Evolutionary conservation across 2,888 invertebrate genomes (phyloP).

Genomic region (Amblyteles armatorius): DNA sequence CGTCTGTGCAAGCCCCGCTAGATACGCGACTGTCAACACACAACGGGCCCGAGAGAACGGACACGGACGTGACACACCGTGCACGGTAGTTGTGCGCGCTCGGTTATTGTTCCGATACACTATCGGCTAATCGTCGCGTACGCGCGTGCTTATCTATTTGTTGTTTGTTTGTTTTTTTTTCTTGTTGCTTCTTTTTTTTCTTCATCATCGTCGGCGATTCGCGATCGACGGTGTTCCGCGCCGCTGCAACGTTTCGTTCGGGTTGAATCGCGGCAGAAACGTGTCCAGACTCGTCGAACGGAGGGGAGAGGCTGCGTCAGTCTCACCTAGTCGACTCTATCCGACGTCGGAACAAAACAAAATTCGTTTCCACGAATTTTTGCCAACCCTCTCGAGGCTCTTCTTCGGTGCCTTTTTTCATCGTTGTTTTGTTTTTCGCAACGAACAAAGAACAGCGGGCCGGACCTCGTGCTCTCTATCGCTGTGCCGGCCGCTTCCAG

Average conservation of each 20-base stretch:
- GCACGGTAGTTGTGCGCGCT: not conserved
- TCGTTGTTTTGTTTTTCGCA: not conserved
- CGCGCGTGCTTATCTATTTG: slow-evolving; percentile 7
- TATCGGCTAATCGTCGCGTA: slow-evolving; percentile 16
- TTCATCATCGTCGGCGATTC: slow-evolving; percentile 7
- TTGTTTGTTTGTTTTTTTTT: no score
- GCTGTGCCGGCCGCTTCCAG: slow-evolving; percentile 39
- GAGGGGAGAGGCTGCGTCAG: not conserved
- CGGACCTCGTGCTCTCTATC: slow-evolving; percentile 32
- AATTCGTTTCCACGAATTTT: not conserved
- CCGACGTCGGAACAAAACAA: not conserved
- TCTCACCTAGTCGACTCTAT: not conserved
- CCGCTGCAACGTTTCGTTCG: not conserved
- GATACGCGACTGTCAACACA: slow-evolving; percentile 8
- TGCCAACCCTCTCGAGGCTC: not conserved
- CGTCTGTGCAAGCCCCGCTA: not conserved
- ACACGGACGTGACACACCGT: not conserved
- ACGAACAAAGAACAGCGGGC: not conserved
- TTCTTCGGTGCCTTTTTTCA: not conserved
- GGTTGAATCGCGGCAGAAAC: slow-evolving; percentile 9
- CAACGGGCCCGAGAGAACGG: not conserved
- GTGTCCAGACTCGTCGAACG: not conserved
- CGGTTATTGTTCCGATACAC: not conserved
- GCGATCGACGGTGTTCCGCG: slow-evolving; percentile 19
- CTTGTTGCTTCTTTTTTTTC: not conserved